Conservation (phyloP, 2,888 invertebrate species). For the Scaptomyza tumidula region DNA sequence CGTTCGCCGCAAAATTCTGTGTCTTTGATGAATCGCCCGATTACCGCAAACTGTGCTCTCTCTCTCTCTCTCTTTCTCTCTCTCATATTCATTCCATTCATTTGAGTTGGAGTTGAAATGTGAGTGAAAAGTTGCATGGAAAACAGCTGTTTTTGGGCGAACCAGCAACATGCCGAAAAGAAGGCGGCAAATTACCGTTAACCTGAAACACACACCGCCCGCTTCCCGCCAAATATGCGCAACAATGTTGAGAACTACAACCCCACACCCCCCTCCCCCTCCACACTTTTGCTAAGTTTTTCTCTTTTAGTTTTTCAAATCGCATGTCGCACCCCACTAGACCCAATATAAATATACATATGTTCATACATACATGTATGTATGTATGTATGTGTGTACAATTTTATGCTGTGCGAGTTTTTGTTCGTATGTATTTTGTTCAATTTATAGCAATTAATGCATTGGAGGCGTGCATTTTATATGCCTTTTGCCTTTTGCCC, state of each 20-base stretch:
- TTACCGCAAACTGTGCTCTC: constrained; percentile 12
- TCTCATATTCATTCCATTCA: constrained; percentile 9
- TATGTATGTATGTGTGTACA: not conserved
- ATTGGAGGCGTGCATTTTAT: constrained; percentile 57
- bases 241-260: constrained; percentile 37
- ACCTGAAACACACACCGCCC: not conserved
- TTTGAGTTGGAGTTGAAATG: constrained; percentile 21
- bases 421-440: constrained; percentile 24
- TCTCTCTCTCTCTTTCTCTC: constrained; percentile 5
- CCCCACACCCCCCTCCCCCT: not conserved
- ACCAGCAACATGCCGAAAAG: constrained; percentile 41
- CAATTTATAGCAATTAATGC: constrained; percentile 61
- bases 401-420: not conserved
- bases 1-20: constrained; percentile 25
- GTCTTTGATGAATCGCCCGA: constrained; percentile 31
- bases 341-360: constrained; percentile 11
- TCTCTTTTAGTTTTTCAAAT: constrained; percentile 20
- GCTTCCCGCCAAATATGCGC: constrained; percentile 48
- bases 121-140: constrained; percentile 29
- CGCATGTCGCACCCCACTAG: constrained; percentile 51
- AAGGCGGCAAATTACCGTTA: constrained; percentile 47
- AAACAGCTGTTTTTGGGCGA: constrained; percentile 49
- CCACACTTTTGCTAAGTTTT: not conserved
- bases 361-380: not conserved
- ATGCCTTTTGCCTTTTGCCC: constrained; percentile 42